Conservation (phyloP, 2,888 invertebrate species). For the Cerastoderma edule region DNA sequence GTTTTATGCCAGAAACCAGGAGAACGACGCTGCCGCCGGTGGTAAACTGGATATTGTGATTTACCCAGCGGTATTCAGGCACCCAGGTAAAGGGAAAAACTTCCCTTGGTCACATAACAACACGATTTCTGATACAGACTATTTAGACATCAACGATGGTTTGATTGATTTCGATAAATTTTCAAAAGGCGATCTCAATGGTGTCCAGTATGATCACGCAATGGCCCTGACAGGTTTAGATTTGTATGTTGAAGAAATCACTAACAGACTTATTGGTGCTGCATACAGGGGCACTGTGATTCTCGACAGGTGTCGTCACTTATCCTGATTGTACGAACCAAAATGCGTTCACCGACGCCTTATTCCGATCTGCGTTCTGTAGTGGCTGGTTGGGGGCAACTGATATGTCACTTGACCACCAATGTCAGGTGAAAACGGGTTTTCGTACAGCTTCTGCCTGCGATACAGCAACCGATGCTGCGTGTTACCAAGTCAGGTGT, state of each 20-base stretch:
- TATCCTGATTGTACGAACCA: constrained; percentile 16
- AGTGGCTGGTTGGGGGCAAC: neutral
- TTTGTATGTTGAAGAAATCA: neutral
- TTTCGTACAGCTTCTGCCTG: neutral
- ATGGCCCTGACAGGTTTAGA: constrained; percentile 18
- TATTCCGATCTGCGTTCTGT: constrained; percentile 4
- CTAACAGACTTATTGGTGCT: neutral
- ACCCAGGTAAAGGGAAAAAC: constrained; percentile 12
- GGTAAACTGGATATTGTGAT: constrained; percentile 5
- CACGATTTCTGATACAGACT: neutral
- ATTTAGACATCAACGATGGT: neutral
- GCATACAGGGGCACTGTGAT: neutral
- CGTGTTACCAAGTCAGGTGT: constrained; percentile 15
- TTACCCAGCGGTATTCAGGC: neutral
- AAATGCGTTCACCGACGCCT: constrained; percentile 12
- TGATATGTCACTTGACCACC: neutral
- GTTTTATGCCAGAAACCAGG: constrained; percentile 7
- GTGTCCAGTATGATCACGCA: neutral
- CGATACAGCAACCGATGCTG: neutral
- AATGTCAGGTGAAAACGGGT: constrained; percentile 11
- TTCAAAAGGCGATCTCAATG: neutral
- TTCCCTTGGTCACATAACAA: constrained; percentile 3
- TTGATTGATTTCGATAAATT: neutral
- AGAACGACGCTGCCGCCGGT: neutral
- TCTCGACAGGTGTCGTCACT: neutral